Evolutionary conservation across 1,140 invertebrate species (phyloP).

Genomic region (Drosophila hydei): DNA sequence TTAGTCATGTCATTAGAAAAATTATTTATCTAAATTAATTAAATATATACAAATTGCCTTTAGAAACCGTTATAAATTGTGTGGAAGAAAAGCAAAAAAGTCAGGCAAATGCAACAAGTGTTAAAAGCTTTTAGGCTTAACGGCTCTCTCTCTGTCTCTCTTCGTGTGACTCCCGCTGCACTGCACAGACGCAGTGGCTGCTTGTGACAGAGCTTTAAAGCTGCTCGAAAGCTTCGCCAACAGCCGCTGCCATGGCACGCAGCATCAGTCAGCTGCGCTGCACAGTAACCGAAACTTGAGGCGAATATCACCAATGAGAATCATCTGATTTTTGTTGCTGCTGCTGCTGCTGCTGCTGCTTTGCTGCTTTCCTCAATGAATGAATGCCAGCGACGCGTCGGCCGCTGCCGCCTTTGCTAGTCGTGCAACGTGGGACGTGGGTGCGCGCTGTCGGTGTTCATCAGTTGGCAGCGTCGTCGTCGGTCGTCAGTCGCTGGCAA

Average conservation of each 20-base stretch:
- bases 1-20: too few relatives aligned
- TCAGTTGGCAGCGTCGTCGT: constrained; percentile 47
- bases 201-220: constrained; percentile 19
- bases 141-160: background rate
- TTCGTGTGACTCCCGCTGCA: too few relatives aligned
- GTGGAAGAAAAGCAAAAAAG: too few relatives aligned
- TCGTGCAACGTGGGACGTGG: constrained; percentile 2
- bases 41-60: too few relatives aligned
- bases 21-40: too few relatives aligned
- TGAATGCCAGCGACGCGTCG: background rate
- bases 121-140: background rate
- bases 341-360: background rate
- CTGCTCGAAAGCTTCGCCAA: constrained; percentile 22
- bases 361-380: constrained; percentile 59
- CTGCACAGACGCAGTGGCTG: constrained; percentile 24
- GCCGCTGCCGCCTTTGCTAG: background rate
- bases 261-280: constrained; percentile 71
- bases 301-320: constrained; percentile 49
- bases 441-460: constrained; percentile 30
- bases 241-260: constrained; percentile 21
- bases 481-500: constrained; percentile 78
- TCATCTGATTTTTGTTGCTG: constrained; percentile 75
- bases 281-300: constrained; percentile 34
- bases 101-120: constrained; percentile 55
- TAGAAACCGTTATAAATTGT: too few relatives aligned